Evolutionary conservation across 2,888 invertebrate species (phyloP), one percentile per base, ranked within the genome.

Genomic region (Dasypolia templi): DNA sequence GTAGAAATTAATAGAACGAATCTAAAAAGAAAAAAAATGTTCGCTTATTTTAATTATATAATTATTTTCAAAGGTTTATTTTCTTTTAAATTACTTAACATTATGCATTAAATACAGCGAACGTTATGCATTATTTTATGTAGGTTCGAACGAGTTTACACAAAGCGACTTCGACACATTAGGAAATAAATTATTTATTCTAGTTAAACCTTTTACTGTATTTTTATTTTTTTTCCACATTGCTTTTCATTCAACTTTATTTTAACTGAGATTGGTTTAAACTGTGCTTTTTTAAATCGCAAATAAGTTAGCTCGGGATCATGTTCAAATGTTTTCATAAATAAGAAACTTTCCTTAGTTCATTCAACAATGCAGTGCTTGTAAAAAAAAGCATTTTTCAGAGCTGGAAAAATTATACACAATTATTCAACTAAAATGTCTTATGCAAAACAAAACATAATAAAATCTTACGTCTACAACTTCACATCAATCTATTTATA

Each of bases 11-110:
- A 73, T 75, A 77, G 64, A 75, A 72, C 73, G 66, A 75, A 78
- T 83, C 63, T 78, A 77, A 73, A 72, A 70, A 53, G 46, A 69
- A 67, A 49, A n/a, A 42, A 68, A 80, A 72, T 77, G 42, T 81
- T 85, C 79, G 85, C 77, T 83, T 72, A 49, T 78, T 72, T 78
- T 67, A 44, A 79, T 65, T 88, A 85, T 80, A 86, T 80, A 87
- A 88, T 86, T 82, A 77, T 85, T 78, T 81, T 80, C 82, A 87
- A 86, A 88, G 87, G 81, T 84, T 86, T n/a, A n/a, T n/a, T n/a
- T n/a, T n/a, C n/a, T n/a, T n/a, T n/a, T n/a, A n/a, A n/a, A n/a
- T n/a, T n/a, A n/a, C n/a, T n/a, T n/a, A n/a, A n/a, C n/a, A n/a
- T n/a, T n/a, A n/a, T n/a, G n/a, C n/a, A 59, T 79, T 58, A 79